phyloP scores from a whole-genome alignment of 1,140 invertebrate species.

The Elymnias hypermnestra region DNA sequence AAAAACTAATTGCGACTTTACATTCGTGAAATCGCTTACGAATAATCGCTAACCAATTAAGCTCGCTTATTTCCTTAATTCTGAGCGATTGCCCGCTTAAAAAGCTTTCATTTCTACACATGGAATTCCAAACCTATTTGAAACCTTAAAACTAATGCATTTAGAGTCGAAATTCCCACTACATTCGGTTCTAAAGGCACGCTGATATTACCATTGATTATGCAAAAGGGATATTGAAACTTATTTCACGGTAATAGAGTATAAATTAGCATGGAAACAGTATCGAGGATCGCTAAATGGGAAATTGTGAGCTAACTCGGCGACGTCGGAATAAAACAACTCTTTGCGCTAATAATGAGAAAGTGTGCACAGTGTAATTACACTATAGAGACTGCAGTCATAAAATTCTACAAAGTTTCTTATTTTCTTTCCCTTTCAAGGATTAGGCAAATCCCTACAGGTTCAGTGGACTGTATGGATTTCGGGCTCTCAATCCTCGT shows the following conservation, averaged over 20 bases:
- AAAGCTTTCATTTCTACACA: slow-evolving; percentile 35
- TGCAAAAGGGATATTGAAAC: slow-evolving; percentile 20
- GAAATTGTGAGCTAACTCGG: slow-evolving; percentile 70
- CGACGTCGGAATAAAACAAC: slow-evolving; percentile 69
- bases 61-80: slow-evolving; percentile 70
- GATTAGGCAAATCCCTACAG: too few species aligned
- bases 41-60: slow-evolving; percentile 67
- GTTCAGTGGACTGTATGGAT: too few species aligned
- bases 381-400: too few species aligned
- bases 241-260: slow-evolving; percentile 28
- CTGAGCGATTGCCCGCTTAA: slow-evolving; percentile 55
- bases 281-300: slow-evolving; percentile 52
- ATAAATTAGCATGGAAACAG: slow-evolving; percentile 28
- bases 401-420: too few species aligned
- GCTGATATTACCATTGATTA: slow-evolving; percentile 31
- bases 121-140: slow-evolving; percentile 15
- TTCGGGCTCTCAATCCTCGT: too few species aligned
- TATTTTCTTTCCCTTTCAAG: too few species aligned
- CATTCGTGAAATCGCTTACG: slow-evolving; percentile 42
- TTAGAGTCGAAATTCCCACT: slow-evolving; percentile 25
- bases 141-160: slow-evolving; percentile 11
- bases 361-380: slow-evolving; percentile 54
- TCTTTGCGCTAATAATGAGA: slow-evolving; percentile 72
- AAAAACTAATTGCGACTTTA: slow-evolving; percentile 31
- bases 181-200: too few species aligned